These are phyloP conservation scores for Drosophila glabriapex DNA, from an alignment of 2,888 invertebrate species.

Conservation along the genomic window DNA sequence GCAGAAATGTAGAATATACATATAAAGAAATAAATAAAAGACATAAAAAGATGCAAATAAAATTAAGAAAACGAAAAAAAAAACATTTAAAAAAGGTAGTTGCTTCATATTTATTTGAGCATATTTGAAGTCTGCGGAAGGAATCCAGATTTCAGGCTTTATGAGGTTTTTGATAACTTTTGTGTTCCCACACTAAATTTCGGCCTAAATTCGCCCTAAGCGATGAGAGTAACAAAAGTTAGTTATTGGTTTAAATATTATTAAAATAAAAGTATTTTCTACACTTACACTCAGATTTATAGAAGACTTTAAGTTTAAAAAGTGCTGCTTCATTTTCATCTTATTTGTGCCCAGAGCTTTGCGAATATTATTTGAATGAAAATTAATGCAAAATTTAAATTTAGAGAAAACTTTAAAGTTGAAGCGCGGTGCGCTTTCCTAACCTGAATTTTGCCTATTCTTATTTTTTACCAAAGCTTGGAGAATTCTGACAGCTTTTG, in stretches of 20 bases:
- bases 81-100: slow-evolving; percentile 13
- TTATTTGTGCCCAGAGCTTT: background rate
- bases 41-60: slow-evolving; percentile 75
- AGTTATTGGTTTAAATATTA: background rate
- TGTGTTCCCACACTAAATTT: slow-evolving; percentile 5
- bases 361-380: background rate
- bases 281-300: background rate
- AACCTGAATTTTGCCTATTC: background rate
- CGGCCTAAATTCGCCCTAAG: background rate
- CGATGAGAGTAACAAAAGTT: background rate
- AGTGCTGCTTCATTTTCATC: background rate
- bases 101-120: slow-evolving; percentile 27
- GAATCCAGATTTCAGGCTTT: slow-evolving; percentile 35
- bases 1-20: slow-evolving; percentile 18
- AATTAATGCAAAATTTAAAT: background rate
- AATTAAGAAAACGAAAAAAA: slow-evolving; percentile 68
- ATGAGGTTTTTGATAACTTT: slow-evolving; percentile 38
- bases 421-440: background rate
- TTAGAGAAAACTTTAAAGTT: background rate
- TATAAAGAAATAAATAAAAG: slow-evolving; percentile 69
- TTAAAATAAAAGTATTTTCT: background rate
- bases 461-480: background rate
- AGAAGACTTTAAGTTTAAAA: too few relatives aligned
- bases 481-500: background rate
- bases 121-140: slow-evolving; percentile 32